Base-by-base conservation (phyloP, 2,797 vertebrate genomes). In the Triplophysa bombifrons region DNA sequence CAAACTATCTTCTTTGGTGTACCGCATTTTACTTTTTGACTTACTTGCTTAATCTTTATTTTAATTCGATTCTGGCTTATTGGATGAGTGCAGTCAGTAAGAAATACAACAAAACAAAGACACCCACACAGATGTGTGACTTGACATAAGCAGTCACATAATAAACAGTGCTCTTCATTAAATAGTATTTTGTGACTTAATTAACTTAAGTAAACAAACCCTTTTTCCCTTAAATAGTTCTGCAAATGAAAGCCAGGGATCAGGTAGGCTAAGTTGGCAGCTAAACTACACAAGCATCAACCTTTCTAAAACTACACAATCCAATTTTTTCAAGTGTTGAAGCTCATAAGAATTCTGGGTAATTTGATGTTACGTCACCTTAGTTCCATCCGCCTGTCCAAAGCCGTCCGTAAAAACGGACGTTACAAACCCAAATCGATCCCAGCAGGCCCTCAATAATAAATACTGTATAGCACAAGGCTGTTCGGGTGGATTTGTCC, bases 391-490 rank as follows among this genome's bases (percentile, higher is more conserved):
- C n/a, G 38, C 41, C 44, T 41, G 44, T 68, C 8, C 19, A 69
- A 76, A 65, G 16, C 16, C 16, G 46, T 19, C 44, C 13, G 14
- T 44, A 27, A 22, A 60, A n/a, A 27, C 25, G 14, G 9, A 60
- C 12, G 5, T 60, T 16, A 22, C 44, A 16, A 41, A 3, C 7
- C 68, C 27, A 76, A 60, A 76, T 76, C 65, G 8, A 19, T 69
- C 41, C 41, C 25, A 41, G 14, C 48, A 20, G 19, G 55, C 38
- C 25, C 19, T 72, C 61, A 72, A 65, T 65, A 72, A 58, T 65
- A 65, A 79, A 72, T 19, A 65, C 13, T 30, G 34, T 30, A 30
- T 12, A 64, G 61, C 16, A 48, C 16, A 48, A 50, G 8, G 22
- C 46, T 2, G 20, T 70, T 30, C 7, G 7, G 44, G 51, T 19